These are phyloP conservation scores for Salarias fasciatus DNA, from an alignment of 2,797 vertebrate species.

Conservation along the genomic window DNA sequence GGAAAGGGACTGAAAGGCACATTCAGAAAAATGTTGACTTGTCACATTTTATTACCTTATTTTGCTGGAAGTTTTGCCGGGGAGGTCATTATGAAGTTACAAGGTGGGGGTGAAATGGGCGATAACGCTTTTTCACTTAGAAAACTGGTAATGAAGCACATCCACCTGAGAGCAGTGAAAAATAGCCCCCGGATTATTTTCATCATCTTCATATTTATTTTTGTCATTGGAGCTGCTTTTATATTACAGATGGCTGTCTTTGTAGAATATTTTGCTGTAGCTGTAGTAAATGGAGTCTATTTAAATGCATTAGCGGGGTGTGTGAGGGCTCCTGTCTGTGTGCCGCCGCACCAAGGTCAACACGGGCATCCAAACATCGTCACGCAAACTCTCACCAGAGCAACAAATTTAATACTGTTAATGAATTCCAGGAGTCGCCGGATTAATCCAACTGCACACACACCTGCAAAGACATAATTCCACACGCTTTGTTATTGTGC, in stretches of 20 bases:
- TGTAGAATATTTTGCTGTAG: conserved; percentile 4
- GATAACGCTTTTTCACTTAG: neutral
- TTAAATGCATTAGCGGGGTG: conserved; percentile 27
- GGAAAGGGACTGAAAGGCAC: neutral
- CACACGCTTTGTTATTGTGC: conserved; percentile 1
- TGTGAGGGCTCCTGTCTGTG: conserved; percentile 1
- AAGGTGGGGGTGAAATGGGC: neutral
- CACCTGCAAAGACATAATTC: neutral
- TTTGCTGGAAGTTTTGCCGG: conserved; percentile 4
- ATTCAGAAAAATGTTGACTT: neutral
- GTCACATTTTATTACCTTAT: conserved; percentile 2
- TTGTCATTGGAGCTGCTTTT: neutral
- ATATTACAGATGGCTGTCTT: neutral
- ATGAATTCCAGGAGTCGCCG: conserved; percentile 2
- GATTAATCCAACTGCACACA: neutral
- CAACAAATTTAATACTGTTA: neutral
- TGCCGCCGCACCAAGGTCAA: conserved; percentile 3
- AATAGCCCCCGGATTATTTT: neutral
- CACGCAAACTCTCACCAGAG: neutral
- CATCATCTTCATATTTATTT: neutral
- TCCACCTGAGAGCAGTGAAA: neutral
- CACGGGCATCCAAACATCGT: conserved; percentile 7
- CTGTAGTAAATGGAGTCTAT: conserved; percentile 6
- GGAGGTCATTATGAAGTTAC: neutral
- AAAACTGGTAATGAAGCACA: conserved; percentile 4